Evolutionary conservation across 1,140 invertebrate genomes (phyloP).

Genomic region (Helicoverpa zea): DNA sequence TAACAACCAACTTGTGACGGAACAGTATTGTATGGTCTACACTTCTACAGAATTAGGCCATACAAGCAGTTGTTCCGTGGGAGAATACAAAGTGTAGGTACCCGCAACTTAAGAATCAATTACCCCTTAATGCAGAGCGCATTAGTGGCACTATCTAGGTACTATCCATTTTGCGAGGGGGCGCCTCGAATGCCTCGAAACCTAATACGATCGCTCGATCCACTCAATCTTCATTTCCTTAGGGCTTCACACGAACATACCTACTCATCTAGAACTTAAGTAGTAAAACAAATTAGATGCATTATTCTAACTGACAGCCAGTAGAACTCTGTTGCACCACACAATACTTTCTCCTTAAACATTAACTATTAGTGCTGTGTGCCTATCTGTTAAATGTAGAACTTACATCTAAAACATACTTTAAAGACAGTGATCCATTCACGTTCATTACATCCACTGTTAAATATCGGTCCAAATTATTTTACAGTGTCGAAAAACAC

Average conservation of each 20-base stretch:
- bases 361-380: no score
- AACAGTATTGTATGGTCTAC: neutral
- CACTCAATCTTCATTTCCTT: neutral
- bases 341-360: neutral
- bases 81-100: neutral
- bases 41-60: neutral
- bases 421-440: no score
- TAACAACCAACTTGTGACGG: neutral
- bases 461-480: neutral
- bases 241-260: neutral
- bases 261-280: slow-evolving; percentile 45
- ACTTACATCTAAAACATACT: no score
- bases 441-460: neutral
- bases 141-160: neutral
- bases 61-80: neutral
- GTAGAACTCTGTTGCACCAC: neutral
- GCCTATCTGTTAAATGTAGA: no score
- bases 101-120: neutral
- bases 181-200: neutral
- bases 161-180: slow-evolving; percentile 7
- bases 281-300: slow-evolving; percentile 8
- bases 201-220: neutral
- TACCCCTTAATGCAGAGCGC: neutral
- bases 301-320: neutral
- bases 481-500: neutral